Evolutionary conservation across 2,113 vertebrate genomes (phyloP).

Genomic region (Pangasianodon hypophthalmus): DNA sequence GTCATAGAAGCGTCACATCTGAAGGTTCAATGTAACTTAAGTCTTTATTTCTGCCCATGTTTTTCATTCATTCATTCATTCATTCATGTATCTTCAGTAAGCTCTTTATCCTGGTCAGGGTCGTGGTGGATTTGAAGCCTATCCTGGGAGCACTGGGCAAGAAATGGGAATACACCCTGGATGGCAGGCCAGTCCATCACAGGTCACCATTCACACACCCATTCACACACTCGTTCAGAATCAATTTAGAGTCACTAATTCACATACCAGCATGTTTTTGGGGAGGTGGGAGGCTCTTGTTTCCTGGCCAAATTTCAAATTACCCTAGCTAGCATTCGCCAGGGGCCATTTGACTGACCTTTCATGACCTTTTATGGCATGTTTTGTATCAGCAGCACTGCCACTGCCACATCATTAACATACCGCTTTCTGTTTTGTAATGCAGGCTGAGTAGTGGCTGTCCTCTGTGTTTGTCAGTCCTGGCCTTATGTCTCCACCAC

Average conservation of each 20-base stretch:
- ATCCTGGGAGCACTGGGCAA: not conserved
- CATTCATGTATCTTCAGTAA: not conserved
- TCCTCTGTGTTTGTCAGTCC: constrained; percentile 17
- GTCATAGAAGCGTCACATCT: not conserved
- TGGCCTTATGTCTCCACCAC: constrained; percentile 18
- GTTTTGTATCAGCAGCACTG: constrained; percentile 18
- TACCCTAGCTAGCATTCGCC: not conserved
- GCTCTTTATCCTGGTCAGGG: not conserved
- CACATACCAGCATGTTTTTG: not conserved
- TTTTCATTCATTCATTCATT: not conserved
- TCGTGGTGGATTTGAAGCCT: not conserved
- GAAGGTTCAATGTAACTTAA: not conserved
- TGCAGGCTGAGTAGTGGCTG: constrained; percentile 27
- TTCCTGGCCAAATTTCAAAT: constrained; percentile 7
- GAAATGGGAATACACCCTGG: not conserved
- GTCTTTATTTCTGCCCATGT: not conserved
- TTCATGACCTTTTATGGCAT: constrained; percentile 12
- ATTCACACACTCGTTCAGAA: not conserved
- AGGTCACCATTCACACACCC: not conserved
- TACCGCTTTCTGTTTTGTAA: constrained; percentile 19
- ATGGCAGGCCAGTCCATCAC: not conserved
- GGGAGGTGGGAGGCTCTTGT: not conserved
- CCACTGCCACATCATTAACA: constrained; percentile 19
- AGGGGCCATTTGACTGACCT: not conserved
- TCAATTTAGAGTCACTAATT: not conserved